These are phyloP conservation scores for Anableps anableps DNA, from an alignment of 2,797 vertebrate species.

Conservation along the genomic window DNA sequence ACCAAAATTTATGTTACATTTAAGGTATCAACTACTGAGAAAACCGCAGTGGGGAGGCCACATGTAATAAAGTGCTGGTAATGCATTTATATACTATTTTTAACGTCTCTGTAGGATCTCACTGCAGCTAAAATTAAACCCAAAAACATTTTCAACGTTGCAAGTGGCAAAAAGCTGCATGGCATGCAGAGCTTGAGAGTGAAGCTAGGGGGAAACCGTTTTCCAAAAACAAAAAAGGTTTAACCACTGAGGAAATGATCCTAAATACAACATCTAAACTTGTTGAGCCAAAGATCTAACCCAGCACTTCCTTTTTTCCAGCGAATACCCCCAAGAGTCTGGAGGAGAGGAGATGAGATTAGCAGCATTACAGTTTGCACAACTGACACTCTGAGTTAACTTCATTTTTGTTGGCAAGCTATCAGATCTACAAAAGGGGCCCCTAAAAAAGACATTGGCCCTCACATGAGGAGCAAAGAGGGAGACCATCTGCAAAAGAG, in stretches of 20 bases:
- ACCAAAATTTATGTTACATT: background rate
- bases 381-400: slow-evolving; percentile 24
- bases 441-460: slow-evolving; percentile 24
- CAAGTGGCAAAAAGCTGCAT: background rate
- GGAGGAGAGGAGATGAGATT: slow-evolving; percentile 37
- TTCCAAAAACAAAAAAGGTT: background rate
- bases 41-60: background rate
- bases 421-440: slow-evolving; percentile 11
- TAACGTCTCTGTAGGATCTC: background rate
- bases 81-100: background rate
- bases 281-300: background rate
- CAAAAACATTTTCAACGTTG: background rate
- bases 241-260: background rate
- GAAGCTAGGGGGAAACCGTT: background rate
- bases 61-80: slow-evolving; percentile 2
- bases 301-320: slow-evolving; percentile 16
- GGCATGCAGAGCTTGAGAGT: background rate
- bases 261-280: background rate
- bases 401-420: slow-evolving; percentile 44
- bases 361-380: slow-evolving; percentile 39
- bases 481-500: slow-evolving; percentile 55
- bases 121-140: background rate
- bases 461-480: slow-evolving; percentile 40
- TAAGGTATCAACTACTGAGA: background rate
- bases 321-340: slow-evolving; percentile 7